Evolutionary conservation across 2,888 invertebrate species (phyloP), one percentile per base, ranked within the genome.

Genomic region (Cerceris ruficornis): DNA sequence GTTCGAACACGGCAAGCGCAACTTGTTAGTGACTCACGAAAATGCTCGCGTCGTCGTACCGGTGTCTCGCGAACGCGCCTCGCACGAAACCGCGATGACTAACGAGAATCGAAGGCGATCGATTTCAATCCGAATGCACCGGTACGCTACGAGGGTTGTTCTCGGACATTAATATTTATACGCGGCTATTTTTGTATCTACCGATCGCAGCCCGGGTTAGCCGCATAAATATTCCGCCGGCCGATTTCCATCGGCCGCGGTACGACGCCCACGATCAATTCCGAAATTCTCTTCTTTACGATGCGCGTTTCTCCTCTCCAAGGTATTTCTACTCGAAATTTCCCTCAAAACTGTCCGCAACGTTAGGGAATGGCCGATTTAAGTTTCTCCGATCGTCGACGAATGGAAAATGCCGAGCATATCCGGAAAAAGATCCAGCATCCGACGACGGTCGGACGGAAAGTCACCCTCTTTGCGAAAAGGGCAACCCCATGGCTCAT

Each of bases 11-110:
- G 68, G 50, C 50, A 46, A 41, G 59, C 55, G 60, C 39, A 55
- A 49, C 59, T 78, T 84, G 82, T 84, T 75, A 77, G 82, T 84
- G 84, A 84, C 62, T 84, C 84, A 84, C 39, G 64, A 74, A 55
- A 60, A 65, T 28, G 46, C 71, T 1, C 54, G 14, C 54, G 61
- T 70, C 67, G 55, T 14, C 39, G 68, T 42, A 13, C 42, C 61
- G 52, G 59, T 11, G 46, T 61, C 57, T 49, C 15, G 62, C 46
- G 15, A 52, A 43, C 50, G 49, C 9, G 28, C n/a, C n/a, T 9
- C 15, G 50, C 73, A 69, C 59, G 75, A 52, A 68, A 74, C 69
- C 41, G 14, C 54, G 74, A 83, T 84, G 84, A 84, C 84, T 85
- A 85, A 84, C 77, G 73, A 69, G 52, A 72, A 79, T 79, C 65